phyloP scores from a whole-genome alignment of 2,888 invertebrate genomes.

The Patella pellucida region DNA sequence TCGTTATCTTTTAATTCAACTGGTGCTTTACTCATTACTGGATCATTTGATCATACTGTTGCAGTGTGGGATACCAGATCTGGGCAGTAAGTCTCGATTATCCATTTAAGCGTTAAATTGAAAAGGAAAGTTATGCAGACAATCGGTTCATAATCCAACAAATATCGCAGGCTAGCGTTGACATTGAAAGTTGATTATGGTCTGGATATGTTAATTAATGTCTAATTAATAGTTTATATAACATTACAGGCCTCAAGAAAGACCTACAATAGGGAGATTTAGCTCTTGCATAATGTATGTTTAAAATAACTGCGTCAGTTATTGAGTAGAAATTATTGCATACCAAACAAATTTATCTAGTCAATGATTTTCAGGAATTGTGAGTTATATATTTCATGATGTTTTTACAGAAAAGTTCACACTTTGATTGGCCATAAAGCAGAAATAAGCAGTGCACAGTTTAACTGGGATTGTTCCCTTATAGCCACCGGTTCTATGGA shows the following conservation, averaged over 20 bases:
- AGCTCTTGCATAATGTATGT: too few species aligned
- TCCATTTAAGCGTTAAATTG: too few species aligned
- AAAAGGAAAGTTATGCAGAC: not conserved
- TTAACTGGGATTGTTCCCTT: slow-evolving; percentile 71
- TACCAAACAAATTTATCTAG: too few species aligned
- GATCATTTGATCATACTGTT: slow-evolving; percentile 85
- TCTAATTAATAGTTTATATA: too few species aligned
- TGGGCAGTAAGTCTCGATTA: slow-evolving; percentile 67
- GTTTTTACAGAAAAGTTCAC: slow-evolving; percentile 62
- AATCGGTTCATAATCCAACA: too few species aligned
- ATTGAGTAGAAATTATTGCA: too few species aligned
- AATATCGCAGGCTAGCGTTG: too few species aligned
- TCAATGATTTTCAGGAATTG: not conserved
- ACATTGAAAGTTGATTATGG: too few species aligned
- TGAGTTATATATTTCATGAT: not conserved
- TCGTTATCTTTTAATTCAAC: slow-evolving; percentile 80
- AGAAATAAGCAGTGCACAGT: slow-evolving; percentile 71
- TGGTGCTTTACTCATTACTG: slow-evolving; percentile 81
- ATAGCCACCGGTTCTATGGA: slow-evolving; percentile 72
- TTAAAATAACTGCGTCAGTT: too few species aligned
- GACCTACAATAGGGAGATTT: too few species aligned
- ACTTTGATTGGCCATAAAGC: slow-evolving; percentile 71
- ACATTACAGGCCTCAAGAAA: too few species aligned
- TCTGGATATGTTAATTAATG: too few species aligned
- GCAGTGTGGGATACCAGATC: slow-evolving; percentile 82